Evolutionary conservation across 1,140 invertebrate genomes (phyloP), one percentile per base, ranked within the genome.

Genomic region (Leucophenga varia): DNA sequence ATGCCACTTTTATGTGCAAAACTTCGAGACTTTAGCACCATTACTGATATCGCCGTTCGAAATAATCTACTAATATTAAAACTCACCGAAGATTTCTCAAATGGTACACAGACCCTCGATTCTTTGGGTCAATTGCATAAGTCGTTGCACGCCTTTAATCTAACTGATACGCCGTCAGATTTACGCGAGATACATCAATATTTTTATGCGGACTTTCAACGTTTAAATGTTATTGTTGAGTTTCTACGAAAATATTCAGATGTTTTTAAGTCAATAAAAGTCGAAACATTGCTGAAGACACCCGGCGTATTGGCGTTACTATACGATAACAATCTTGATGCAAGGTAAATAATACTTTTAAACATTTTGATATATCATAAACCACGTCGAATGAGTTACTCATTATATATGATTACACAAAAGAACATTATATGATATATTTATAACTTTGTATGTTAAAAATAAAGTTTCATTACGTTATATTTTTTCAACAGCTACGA

Each of bases 171-270:
- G 3, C 30, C 64, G 4, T 38, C 38, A 12, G 54, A 70, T 14
- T 40, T 72, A 16, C 49, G 54, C 21, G 46, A 56, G 18, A 52
- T 73, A 3, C 64, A 72, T 18, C 54, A 56, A 12, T 69, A 68
- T 18, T 73, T 73, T 38, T 63, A 63, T 21, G 55, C 56, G 0
- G 70, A 73, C 42, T 73, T 70, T 43, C 60, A 70, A 8, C 70
- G 70, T 2, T 40, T 73, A 6, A n/a, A 38, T 1, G 32, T 52
- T 5, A 16, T 72, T 18, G 43, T 72, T 0, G 54, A 55, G 10
- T 73, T 72, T 30, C 42, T 72, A 1, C 35, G 49, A 1, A 46
- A 52, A n/a, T 58, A 53, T 10, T 41, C 55, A 8, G 44, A 49
- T 2, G 28, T 46, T 0, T 56, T 45, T 14, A 59, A 59, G 38